Evolutionary conservation across 1,140 invertebrate species (phyloP).

Genomic region (Eciton burchellii): DNA sequence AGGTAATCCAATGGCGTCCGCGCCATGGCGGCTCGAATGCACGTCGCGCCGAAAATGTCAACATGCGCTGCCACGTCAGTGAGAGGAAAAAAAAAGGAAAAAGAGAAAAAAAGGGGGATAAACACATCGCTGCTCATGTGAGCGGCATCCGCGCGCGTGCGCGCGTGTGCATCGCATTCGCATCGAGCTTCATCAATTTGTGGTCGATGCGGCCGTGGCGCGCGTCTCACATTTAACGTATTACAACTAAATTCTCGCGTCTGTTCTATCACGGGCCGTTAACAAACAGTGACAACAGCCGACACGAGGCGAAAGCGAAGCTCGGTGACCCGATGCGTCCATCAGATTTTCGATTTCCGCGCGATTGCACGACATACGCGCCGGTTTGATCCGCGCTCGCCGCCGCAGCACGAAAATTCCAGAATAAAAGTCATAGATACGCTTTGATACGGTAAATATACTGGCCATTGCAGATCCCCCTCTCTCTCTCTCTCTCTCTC

Average conservation of each 20-base stretch:
- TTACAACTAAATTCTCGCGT: slow-evolving; percentile 44
- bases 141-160: not conserved
- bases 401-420: slow-evolving; percentile 46
- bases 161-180: slow-evolving; percentile 4
- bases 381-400: slow-evolving; percentile 30
- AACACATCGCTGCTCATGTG: not conserved
- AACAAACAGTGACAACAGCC: slow-evolving; percentile 45
- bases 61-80: not conserved
- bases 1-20: not conserved
- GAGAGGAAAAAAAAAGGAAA: too few species aligned
- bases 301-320: slow-evolving; percentile 33
- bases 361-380: slow-evolving; percentile 56
- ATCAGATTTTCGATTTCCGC: slow-evolving; percentile 72
- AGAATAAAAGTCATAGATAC: slow-evolving; percentile 64
- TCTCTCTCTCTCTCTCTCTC: too few species aligned
- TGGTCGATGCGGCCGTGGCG: slow-evolving; percentile 3
- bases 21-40: not conserved
- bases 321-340: slow-evolving; percentile 59
- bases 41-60: not conserved
- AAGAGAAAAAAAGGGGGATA: not conserved
- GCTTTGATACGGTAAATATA: slow-evolving; percentile 63
- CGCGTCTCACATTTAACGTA: slow-evolving; percentile 47
- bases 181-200: slow-evolving; percentile 64
- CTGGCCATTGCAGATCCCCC: slow-evolving; percentile 10
- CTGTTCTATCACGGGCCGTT: slow-evolving; percentile 42